Percentiles rank a stretch among this genome's conserved stretches.
phyloP scores from a whole-genome alignment of 2,797 vertebrate genomes.

The Salmo trutta region DNA sequence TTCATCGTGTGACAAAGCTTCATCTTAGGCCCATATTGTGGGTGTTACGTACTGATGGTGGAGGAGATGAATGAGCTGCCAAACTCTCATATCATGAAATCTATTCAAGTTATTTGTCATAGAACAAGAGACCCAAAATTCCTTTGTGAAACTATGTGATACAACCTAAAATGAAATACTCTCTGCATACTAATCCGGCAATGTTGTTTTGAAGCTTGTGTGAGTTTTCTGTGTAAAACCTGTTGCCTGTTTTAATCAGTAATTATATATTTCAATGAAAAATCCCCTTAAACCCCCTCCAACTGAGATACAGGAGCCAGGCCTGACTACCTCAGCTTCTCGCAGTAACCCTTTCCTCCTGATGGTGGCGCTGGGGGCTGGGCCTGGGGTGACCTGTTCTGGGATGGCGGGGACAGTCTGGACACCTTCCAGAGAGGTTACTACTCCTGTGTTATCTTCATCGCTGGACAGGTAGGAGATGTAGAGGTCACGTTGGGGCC shows the following conservation, averaged over 20 bases:
- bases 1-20: background rate
- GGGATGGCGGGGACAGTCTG: slow-evolving; percentile 92
- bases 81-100: background rate
- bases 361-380: slow-evolving; percentile 80
- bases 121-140: background rate
- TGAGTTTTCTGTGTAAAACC: background rate
- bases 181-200: background rate
- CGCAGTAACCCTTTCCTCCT: slow-evolving; percentile 83
- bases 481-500: background rate
- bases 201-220: background rate
- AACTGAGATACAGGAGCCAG: slow-evolving; percentile 76
- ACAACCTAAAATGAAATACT: background rate
- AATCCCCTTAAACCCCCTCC: background rate
- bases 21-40: background rate
- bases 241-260: background rate
- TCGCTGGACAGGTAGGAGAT: slow-evolving; percentile 76
- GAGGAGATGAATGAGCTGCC: background rate
- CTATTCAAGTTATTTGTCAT: background rate
- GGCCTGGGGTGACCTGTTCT: slow-evolving; percentile 89
- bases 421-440: slow-evolving; percentile 79
- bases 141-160: background rate
- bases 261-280: background rate
- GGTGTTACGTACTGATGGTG: background rate
- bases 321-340: slow-evolving; percentile 83
- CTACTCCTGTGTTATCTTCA: slow-evolving; percentile 85